phyloP scores from a whole-genome alignment of 2,113 vertebrate species.

The Collichthys lucidus region DNA sequence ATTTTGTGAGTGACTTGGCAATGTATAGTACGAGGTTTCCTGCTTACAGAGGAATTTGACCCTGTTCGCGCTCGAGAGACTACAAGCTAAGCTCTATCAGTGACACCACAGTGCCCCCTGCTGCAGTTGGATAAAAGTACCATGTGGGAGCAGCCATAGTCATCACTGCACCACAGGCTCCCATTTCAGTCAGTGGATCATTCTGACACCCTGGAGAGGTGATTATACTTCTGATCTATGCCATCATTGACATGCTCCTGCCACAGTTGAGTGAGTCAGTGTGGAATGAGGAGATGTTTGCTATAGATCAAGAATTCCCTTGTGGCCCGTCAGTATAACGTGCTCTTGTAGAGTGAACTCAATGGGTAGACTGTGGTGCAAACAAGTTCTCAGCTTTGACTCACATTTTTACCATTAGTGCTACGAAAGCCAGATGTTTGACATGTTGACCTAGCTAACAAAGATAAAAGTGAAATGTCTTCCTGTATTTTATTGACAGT shows the following conservation, averaged over 20 bases:
- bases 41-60: constrained; percentile 42
- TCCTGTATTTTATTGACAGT: not conserved
- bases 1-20: constrained; percentile 44
- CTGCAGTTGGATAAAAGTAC: constrained; percentile 48
- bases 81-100: not conserved
- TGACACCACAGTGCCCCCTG: constrained; percentile 83
- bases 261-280: constrained; percentile 43
- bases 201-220: constrained; percentile 58
- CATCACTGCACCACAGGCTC: constrained; percentile 36
- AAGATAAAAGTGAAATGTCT: too few relatives aligned
- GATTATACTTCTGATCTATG: constrained; percentile 53
- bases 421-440: not conserved
- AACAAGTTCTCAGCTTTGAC: constrained; percentile 6
- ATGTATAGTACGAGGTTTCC: constrained; percentile 20
- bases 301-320: constrained; percentile 44
- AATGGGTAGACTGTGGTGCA: not conserved
- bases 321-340: constrained; percentile 27
- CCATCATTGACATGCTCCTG: constrained; percentile 41
- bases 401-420: not conserved
- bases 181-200: constrained; percentile 65
- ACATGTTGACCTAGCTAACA: too few relatives aligned
- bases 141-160: not conserved
- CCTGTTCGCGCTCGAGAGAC: not conserved
- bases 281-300: constrained; percentile 36
- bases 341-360: constrained; percentile 2